Percentiles rank a stretch among this genome's conserved stretches.
phyloP scores from a whole-genome alignment of 2,797 vertebrate genomes.

The Myotis daubentonii region DNA sequence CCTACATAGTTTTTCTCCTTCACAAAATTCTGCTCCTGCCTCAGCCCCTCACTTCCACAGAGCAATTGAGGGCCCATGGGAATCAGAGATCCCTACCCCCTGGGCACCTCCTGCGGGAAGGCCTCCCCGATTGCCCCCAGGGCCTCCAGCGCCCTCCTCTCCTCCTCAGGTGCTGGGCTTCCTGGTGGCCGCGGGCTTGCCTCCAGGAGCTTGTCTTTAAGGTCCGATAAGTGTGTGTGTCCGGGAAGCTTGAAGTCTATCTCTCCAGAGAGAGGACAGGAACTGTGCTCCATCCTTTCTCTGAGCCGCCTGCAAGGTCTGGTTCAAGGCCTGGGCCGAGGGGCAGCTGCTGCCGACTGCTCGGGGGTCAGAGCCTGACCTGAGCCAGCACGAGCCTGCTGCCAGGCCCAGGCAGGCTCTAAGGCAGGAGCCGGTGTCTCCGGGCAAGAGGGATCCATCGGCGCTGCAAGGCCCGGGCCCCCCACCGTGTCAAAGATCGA shows the following conservation, averaged over 20 bases:
- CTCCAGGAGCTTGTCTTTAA: background rate
- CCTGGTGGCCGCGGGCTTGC: background rate
- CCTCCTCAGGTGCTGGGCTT: accelerated
- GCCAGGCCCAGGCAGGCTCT: background rate
- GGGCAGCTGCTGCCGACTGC: background rate
- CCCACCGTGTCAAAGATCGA: slow-evolving; percentile 27
- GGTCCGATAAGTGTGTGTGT: background rate
- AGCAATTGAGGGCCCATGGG: slow-evolving; percentile 63
- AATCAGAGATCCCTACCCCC: background rate
- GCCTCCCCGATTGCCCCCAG: background rate
- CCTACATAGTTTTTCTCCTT: background rate
- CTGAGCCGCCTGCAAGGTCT: background rate
- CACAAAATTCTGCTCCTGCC: slow-evolving; percentile 47
- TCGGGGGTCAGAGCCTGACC: accelerated
- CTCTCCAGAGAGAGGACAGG: background rate
- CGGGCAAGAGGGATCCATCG: background rate
- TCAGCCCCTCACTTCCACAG: slow-evolving; percentile 63
- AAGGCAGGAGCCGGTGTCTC: background rate
- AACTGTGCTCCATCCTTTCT: background rate
- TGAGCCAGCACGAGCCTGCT: background rate
- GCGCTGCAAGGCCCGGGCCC: background rate
- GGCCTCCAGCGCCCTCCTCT: accelerated
- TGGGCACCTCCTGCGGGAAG: background rate
- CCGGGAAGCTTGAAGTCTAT: accelerated
- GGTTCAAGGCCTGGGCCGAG: background rate